Base-by-base conservation (phyloP, 2,113 vertebrate species). In the Bufo gargarizans region DNA sequence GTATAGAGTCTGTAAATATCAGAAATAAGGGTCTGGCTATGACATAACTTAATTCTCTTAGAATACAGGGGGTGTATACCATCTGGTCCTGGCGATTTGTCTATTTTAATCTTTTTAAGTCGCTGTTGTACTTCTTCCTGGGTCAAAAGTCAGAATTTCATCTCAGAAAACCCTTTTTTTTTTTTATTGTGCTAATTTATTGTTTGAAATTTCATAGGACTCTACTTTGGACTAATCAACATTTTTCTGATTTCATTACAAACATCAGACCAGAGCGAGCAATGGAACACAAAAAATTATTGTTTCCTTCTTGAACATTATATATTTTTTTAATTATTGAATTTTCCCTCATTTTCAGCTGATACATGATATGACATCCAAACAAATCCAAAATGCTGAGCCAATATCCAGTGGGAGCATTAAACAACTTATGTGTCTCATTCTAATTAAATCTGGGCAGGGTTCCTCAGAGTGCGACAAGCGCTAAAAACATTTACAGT, bases 381-480 rank as follows among this genome's bases (percentile, higher is more conserved):
- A 22, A 59, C 13, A 69, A 50, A 3, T 78, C 58, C 58, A 71
- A n/a, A 65, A 4, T 0, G 4, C 13, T 17, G 14, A 71, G 49
- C n/a, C 77, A 80, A 17, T 45, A 45, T 67, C 17, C 47, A 58
- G 19, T 80, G 12, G 80, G 50, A 65, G 22, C 17, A 56, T 80
- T 87, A 45, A 56, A 71, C 76, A 79, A 86, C 77, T 17, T 50
- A 16, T 79, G 33, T 49, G n/a, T 87, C 43, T 80, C 50, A 22
- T 80, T 87, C 86, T 87, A 87, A 80, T 80, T 58, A 43, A 20
- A 80, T 80, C 77, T 80, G 61, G 85, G 76, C n/a, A 86, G 45
- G 6, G 20, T 55, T 79, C 77, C 86, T 78, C 19, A 47, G 74
- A 80, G 58, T 10, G 20, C 9, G 61, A 55, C 85, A 80, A 80